Evolutionary conservation across 2,797 vertebrate genomes (phyloP).

Genomic region (Aphelocoma californica): DNA sequence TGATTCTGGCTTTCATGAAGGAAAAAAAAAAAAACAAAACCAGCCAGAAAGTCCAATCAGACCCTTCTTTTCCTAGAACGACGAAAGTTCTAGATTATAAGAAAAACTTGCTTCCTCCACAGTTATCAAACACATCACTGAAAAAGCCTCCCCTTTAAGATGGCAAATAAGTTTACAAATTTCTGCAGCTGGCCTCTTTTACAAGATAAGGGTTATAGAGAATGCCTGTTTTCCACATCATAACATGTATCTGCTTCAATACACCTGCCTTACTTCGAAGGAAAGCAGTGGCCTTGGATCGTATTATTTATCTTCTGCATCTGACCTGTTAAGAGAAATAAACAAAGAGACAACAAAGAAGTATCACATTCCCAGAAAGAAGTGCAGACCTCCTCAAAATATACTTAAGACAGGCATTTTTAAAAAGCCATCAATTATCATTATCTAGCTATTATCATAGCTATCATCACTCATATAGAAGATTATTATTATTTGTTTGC

Average conservation of each 20-base stretch:
- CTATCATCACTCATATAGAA: neutral
- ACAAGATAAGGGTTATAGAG: neutral
- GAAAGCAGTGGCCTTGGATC: neutral
- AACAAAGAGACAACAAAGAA: neutral
- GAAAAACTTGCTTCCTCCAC: neutral
- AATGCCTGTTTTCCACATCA: neutral
- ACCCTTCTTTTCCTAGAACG: neutral
- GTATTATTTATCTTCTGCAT: neutral
- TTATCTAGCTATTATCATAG: too few species aligned
- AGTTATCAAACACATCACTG: neutral
- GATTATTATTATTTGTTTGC: too few species aligned
- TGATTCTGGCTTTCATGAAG: neutral
- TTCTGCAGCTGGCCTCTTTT: neutral
- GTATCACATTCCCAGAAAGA: neutral
- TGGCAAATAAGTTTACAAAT: neutral
- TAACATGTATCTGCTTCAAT: neutral
- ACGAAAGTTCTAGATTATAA: neutral
- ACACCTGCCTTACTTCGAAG: neutral
- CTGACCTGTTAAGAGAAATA: neutral
- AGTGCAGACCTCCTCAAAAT: neutral
- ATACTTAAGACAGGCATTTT: neutral
- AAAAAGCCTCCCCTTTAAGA: neutral
- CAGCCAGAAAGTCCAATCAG: neutral
- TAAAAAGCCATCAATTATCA: neutral
- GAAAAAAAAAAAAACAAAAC: neutral